phyloP scores from a whole-genome alignment of 2,797 vertebrate genomes.

The Characodon lateralis region DNA sequence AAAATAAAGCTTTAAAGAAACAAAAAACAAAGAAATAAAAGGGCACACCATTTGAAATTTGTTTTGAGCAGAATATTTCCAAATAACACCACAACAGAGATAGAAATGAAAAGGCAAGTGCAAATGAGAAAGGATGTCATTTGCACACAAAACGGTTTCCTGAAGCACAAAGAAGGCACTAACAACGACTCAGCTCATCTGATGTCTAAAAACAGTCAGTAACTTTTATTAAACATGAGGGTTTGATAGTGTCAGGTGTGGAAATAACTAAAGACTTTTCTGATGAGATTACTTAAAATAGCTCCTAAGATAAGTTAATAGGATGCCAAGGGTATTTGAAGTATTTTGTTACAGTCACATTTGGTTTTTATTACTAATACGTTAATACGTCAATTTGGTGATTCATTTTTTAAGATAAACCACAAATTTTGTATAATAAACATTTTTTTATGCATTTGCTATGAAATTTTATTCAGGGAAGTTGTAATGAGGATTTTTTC shows the following conservation, averaged over 20 bases:
- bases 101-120: not conserved
- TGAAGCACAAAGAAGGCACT: not conserved
- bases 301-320: not conserved
- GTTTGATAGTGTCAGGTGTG: not conserved
- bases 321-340: not conserved
- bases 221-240: not conserved
- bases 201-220: conserved; percentile 1
- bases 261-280: conserved; percentile 1
- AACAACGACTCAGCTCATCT: not conserved
- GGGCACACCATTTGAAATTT: not conserved
- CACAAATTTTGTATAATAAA: not conserved
- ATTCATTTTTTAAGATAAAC: not conserved
- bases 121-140: not conserved
- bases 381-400: not conserved
- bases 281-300: not conserved
- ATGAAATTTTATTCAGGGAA: not conserved
- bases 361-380: not conserved
- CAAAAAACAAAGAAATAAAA: not conserved
- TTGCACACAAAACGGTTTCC: not conserved
- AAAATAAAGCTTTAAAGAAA: not conserved
- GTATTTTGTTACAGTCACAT: not conserved
- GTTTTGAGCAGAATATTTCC: not conserved
- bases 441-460: not conserved
- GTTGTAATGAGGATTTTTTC: not conserved
- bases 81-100: not conserved